A percentile compares a stretch with the other conserved stretches of the same genome.
Conservation (phyloP, 2,888 invertebrate genomes). For the Orchesellides sinensis region DNA sequence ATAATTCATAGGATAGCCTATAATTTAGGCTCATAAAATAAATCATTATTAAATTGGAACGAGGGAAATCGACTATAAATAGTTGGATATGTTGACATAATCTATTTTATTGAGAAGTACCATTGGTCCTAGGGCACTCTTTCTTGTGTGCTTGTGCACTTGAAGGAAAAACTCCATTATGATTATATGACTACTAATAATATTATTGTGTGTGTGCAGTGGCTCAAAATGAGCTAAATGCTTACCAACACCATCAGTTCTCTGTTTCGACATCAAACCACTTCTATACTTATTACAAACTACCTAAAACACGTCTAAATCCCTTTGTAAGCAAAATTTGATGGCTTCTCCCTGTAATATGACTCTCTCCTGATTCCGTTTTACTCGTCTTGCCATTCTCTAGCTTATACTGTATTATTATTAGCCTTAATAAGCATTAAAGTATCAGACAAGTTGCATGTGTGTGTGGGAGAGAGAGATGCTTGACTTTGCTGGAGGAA, state of each 20-base stretch:
- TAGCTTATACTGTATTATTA: slow-evolving; percentile 44
- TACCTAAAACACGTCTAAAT: slow-evolving; percentile 16
- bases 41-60: slow-evolving; percentile 75
- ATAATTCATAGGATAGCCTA: slow-evolving; percentile 74
- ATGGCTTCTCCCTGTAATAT: slow-evolving; percentile 37
- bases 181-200: slow-evolving; percentile 69
- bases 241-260: slow-evolving; percentile 12
- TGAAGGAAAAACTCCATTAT: slow-evolving; percentile 61
- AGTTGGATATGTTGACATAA: slow-evolving; percentile 75
- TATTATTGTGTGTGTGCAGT: slow-evolving; percentile 18
- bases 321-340: slow-evolving; percentile 35
- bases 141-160: not conserved
- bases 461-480: not conserved
- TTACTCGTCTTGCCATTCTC: slow-evolving; percentile 14
- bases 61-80: slow-evolving; percentile 75
- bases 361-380: not conserved
- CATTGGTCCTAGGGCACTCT: slow-evolving; percentile 68
- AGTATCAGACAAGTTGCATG: slow-evolving; percentile 12
- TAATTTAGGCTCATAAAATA: slow-evolving; percentile 75
- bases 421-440: slow-evolving; percentile 44
- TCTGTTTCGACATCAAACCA: not conserved
- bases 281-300: not conserved
- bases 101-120: slow-evolving; percentile 74
- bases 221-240: slow-evolving; percentile 32
- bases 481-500: slow-evolving; percentile 32